Evolutionary conservation across 2,113 vertebrate genomes (phyloP).

Genomic region (Cheirogaleus medius): DNA sequence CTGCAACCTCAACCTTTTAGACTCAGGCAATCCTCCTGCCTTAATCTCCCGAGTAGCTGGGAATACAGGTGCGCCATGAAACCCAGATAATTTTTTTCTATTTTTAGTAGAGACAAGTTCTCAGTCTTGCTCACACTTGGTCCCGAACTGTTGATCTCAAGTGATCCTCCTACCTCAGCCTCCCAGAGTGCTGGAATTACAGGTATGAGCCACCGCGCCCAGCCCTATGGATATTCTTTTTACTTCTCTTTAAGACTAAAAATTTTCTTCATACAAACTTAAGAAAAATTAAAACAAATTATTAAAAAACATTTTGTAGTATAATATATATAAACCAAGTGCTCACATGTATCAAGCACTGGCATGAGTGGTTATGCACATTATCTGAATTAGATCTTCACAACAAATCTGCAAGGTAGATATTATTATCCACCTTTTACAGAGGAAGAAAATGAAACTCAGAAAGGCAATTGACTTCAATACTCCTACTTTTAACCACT

Average conservation of each 20-base stretch:
- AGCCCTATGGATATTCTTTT: background rate
- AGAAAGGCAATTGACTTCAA: background rate
- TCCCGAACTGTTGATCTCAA: too few relatives aligned
- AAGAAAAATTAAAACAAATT: background rate
- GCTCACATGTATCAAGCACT: background rate
- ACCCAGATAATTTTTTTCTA: too few relatives aligned
- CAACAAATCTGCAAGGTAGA: background rate
- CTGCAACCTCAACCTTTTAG: too few relatives aligned
- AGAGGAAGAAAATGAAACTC: background rate
- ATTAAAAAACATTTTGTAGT: background rate
- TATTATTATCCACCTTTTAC: background rate
- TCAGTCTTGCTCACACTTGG: too few relatives aligned
- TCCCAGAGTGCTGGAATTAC: too few relatives aligned
- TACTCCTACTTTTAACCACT: background rate
- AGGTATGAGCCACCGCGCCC: too few relatives aligned
- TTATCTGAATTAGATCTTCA: background rate
- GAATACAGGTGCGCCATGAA: too few relatives aligned
- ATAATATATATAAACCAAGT: background rate
- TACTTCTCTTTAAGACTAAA: background rate
- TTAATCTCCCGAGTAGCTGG: too few relatives aligned
- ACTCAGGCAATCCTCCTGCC: too few relatives aligned
- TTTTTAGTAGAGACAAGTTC: too few relatives aligned
- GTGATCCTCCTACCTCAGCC: too few relatives aligned
- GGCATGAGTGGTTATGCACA: background rate
- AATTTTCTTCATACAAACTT: background rate